A percentile compares a stretch with the other conserved stretches of the same genome.
phyloP scores from a whole-genome alignment of 2,888 invertebrate genomes.

The Nemoura dubitans region DNA sequence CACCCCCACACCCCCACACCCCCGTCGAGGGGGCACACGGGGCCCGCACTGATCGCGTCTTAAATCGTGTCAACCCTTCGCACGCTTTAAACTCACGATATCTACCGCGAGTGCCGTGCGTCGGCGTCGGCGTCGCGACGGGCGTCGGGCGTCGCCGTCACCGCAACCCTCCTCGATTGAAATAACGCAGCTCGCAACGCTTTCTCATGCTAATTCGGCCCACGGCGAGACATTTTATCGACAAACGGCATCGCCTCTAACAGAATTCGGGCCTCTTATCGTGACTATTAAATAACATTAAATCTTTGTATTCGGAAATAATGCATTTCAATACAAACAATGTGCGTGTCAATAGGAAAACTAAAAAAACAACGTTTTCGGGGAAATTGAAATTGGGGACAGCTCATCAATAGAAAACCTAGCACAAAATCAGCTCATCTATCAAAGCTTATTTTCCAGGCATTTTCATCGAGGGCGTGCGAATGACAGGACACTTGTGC shows the following conservation, averaged over 20 bases:
- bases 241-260: not conserved
- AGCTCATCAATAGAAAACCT: not conserved
- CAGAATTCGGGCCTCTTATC: not conserved
- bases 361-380: not conserved
- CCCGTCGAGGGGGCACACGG: not conserved
- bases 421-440: not conserved
- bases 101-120: conserved; percentile 10
- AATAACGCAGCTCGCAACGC: not conserved
- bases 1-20: not conserved
- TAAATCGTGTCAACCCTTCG: not conserved
- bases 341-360: not conserved
- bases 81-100: conserved; percentile 31
- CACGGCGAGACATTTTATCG: not conserved
- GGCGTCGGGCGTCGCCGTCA: not conserved
- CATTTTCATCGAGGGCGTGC: not conserved
- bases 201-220: not conserved
- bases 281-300: not conserved
- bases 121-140: not conserved
- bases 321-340: not conserved
- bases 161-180: no score
- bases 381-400: not conserved
- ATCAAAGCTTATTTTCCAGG: not conserved
- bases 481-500: not conserved
- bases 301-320: not conserved
- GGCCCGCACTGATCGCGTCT: not conserved